phyloP scores from a whole-genome alignment of 2,797 vertebrate genomes.

The Amazona finschi region DNA sequence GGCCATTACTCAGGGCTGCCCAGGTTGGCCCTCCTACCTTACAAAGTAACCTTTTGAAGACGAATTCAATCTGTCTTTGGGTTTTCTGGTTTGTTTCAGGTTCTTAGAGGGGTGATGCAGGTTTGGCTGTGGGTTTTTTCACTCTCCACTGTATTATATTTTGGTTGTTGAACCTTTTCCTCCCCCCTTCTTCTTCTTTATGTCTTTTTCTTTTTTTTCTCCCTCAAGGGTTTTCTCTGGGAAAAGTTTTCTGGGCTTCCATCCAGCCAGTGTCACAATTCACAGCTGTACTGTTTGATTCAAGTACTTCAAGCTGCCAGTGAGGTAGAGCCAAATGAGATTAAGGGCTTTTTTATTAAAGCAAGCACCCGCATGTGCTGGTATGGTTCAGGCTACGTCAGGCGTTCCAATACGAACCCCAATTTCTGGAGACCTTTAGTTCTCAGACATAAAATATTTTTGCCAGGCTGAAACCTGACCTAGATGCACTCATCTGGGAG shows the following conservation, averaged over 20 bases:
- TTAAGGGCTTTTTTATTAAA: conserved; percentile 68
- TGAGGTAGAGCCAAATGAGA: conserved; percentile 68
- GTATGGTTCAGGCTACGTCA: background rate
- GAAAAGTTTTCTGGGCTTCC: conserved; percentile 67
- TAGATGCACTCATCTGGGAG: conserved; percentile 24
- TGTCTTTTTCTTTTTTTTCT: background rate
- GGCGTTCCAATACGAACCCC: conserved; percentile 17
- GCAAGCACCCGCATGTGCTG: conserved; percentile 18
- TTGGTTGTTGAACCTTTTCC: background rate
- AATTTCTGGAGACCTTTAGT: background rate
- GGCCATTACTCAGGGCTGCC: background rate
- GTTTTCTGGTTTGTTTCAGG: background rate
- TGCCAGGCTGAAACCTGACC: conserved; percentile 39
- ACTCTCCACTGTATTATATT: background rate
- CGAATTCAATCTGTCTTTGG: background rate
- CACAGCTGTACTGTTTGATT: conserved; percentile 69
- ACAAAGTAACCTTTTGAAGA: conserved; percentile 6
- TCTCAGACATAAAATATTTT: conserved; percentile 41
- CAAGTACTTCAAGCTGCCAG: conserved; percentile 67
- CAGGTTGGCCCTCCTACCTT: background rate
- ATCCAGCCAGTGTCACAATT: conserved; percentile 61
- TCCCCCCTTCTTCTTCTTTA: background rate
- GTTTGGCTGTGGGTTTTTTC: conserved; percentile 2
- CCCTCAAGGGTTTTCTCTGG: conserved; percentile 61
- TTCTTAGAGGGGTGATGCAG: background rate